These are phyloP conservation scores for Ectropis crepuscularia DNA, from an alignment of 2,888 invertebrate genomes.

Conservation along the genomic window DNA sequence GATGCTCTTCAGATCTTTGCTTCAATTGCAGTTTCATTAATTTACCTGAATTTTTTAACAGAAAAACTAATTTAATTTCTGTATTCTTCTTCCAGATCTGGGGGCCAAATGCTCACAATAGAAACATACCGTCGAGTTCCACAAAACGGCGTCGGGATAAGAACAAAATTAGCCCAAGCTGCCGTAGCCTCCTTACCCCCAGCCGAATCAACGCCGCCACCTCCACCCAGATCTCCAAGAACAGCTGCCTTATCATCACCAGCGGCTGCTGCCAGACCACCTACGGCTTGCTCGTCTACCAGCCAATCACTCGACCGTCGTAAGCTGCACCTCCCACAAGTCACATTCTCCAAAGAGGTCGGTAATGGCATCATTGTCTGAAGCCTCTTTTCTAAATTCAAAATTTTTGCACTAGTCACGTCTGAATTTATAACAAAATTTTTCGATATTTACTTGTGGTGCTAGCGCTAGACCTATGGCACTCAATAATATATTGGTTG, in stretches of 20 bases:
- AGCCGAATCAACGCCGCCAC: constrained; percentile 73
- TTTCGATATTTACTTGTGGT: constrained; percentile 53
- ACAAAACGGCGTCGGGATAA: constrained; percentile 67
- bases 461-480: constrained; percentile 55
- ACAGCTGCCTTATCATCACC: constrained; percentile 68
- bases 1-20: no score
- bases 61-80: not conserved
- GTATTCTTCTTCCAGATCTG: constrained; percentile 83
- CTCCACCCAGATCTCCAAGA: constrained; percentile 72
- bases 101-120: constrained; percentile 88
- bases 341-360: constrained; percentile 96
- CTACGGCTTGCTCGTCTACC: constrained; percentile 89
- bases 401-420: constrained; percentile 54
- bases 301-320: constrained; percentile 86
- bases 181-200: constrained; percentile 54
- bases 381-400: constrained; percentile 46
- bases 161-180: constrained; percentile 63
- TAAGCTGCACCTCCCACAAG: constrained; percentile 90
- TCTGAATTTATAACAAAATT: constrained; percentile 43
- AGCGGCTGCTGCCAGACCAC: constrained; percentile 83
- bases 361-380: constrained; percentile 94
- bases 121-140: constrained; percentile 89
- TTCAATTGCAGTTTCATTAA: no score
- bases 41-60: no score
- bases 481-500: constrained; percentile 30